phyloP scores from a whole-genome alignment of 2,797 vertebrate genomes.

The Dendrocincla fuliginosa region DNA sequence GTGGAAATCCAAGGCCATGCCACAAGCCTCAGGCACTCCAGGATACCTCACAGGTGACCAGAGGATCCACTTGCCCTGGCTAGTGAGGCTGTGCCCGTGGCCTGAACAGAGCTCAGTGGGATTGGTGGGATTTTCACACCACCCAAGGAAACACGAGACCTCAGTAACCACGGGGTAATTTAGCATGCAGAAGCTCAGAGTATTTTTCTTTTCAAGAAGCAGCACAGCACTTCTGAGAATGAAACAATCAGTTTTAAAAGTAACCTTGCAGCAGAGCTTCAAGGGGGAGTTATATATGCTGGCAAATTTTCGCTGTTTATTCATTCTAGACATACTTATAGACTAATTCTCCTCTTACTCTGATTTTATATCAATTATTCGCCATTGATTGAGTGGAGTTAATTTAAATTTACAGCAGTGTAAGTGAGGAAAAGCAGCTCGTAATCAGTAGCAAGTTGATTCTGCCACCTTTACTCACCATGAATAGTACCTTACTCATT shows the following conservation, averaged over 20 bases:
- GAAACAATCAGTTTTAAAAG: conserved; percentile 66
- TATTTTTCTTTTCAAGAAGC: conserved; percentile 34
- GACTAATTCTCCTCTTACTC: conserved; percentile 68
- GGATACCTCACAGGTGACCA: neutral
- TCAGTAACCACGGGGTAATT: neutral
- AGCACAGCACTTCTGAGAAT: conserved; percentile 30
- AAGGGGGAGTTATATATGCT: conserved; percentile 59
- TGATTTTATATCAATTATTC: conserved; percentile 70
- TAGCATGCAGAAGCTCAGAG: conserved; percentile 22
- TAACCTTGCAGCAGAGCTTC: conserved; percentile 68
- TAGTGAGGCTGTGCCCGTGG: neutral
- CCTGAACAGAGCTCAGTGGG: neutral
- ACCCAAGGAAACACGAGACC: neutral
- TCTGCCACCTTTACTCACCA: conserved; percentile 63
- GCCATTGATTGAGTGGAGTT: conserved; percentile 69
- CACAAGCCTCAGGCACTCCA: neutral
- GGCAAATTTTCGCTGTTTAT: conserved; percentile 62
- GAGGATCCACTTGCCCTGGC: neutral
- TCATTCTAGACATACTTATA: conserved; percentile 68
- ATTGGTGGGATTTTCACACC: neutral
- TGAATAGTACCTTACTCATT: conserved; percentile 61
- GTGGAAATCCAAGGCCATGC: neutral
- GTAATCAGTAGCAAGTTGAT: conserved; percentile 64
- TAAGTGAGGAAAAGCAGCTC: conserved; percentile 53
- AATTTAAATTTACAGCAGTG: conserved; percentile 68